Evolutionary conservation across 2,797 vertebrate species (phyloP).

Genomic region (Anabacerthia variegaticeps): DNA sequence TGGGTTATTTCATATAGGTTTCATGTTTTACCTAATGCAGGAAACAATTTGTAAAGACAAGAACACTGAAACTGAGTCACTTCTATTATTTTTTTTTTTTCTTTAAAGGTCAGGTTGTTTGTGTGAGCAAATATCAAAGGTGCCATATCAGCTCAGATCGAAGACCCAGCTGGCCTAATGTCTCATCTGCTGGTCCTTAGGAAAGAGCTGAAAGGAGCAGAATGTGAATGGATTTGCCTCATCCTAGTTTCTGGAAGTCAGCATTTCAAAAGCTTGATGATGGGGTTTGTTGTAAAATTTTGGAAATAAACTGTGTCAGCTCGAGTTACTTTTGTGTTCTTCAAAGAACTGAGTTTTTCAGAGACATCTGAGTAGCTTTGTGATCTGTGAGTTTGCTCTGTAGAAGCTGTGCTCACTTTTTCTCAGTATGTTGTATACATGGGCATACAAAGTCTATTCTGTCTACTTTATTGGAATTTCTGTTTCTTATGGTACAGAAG

Average conservation of each 20-base stretch:
- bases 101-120: slow-evolving; percentile 62
- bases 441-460: not conserved
- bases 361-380: not conserved
- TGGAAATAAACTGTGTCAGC: not conserved
- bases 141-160: not conserved
- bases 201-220: not conserved
- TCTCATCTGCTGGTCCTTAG: not conserved
- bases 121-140: slow-evolving; percentile 59
- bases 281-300: not conserved
- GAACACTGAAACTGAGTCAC: slow-evolving; percentile 34
- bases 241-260: slow-evolving; percentile 9
- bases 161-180: slow-evolving; percentile 1
- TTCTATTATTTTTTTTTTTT: not conserved
- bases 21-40: slow-evolving; percentile 3
- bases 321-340: not conserved
- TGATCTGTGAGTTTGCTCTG: not conserved
- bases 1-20: slow-evolving; percentile 36
- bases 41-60: slow-evolving; percentile 22
- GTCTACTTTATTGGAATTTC: not conserved
- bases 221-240: not conserved
- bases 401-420: not conserved
- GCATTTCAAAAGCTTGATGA: not conserved
- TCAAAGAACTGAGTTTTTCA: not conserved
- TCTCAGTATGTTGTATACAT: rapidly evolving
- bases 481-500: not conserved